These are phyloP conservation scores for Cebus imitator DNA, from an alignment of 2,113 vertebrate genomes.

Conservation along the genomic window DNA sequence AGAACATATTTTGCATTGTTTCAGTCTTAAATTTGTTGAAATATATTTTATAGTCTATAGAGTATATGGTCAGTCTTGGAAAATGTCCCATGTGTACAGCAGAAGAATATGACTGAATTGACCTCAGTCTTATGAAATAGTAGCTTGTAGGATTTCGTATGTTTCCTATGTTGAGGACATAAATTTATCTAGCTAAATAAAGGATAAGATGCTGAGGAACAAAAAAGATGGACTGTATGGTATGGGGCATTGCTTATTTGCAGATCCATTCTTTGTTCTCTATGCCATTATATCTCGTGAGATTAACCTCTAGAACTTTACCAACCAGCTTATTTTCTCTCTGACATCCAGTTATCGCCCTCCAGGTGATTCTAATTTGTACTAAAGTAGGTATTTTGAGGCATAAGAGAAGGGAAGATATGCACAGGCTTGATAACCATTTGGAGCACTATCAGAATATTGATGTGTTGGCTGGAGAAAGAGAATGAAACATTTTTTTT, in stretches of 20 bases:
- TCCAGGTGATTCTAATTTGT: not conserved
- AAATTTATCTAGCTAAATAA: not conserved
- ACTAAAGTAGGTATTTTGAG: not conserved
- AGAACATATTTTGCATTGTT: constrained; percentile 9
- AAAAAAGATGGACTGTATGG: not conserved
- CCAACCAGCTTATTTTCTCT: not conserved
- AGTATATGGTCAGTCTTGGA: not conserved
- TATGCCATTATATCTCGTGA: not conserved
- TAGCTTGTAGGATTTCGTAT: not conserved
- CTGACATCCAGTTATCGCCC: not conserved
- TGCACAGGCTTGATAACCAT: not conserved
- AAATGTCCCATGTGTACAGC: not conserved
- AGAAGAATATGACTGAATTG: not conserved
- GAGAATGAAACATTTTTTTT: not conserved
- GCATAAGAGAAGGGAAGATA: not conserved
- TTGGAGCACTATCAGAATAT: not conserved
- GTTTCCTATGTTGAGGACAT: not conserved
- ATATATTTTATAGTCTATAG: not conserved
- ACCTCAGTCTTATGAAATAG: not conserved
- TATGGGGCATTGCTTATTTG: not conserved
- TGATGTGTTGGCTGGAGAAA: not conserved
- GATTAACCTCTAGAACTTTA: not conserved
- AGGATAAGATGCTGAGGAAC: not conserved
- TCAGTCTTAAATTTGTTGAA: not conserved
- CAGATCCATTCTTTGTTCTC: not conserved